Evolutionary conservation across 2,888 invertebrate genomes (phyloP).

Genomic region (Augochlorella aurata): DNA sequence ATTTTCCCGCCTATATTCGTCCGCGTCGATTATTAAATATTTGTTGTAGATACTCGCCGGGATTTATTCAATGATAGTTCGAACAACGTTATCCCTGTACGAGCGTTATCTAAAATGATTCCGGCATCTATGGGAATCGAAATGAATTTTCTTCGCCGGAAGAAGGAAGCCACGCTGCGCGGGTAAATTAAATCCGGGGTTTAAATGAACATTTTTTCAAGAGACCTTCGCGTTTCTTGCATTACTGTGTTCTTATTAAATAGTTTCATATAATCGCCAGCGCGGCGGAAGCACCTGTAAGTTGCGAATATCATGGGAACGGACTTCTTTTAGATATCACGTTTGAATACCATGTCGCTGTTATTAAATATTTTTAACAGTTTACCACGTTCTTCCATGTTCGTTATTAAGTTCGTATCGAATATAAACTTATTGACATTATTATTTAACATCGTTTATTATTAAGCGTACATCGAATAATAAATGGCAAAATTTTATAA

Average conservation of each 20-base stretch:
- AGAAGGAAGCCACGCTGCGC: not conserved
- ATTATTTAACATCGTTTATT: too few relatives aligned
- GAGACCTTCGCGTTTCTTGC: not conserved
- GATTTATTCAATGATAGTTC: not conserved
- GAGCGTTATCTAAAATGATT: not conserved
- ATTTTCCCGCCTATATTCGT: not conserved
- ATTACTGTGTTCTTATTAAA: not conserved
- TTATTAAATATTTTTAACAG: too few relatives aligned
- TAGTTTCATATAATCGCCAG: not conserved
- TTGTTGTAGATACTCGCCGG: constrained; percentile 7
- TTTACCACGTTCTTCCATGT: too few relatives aligned
- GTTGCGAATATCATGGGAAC: too few relatives aligned
- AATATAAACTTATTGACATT: too few relatives aligned
- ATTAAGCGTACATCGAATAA: too few relatives aligned
- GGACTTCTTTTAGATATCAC: too few relatives aligned
- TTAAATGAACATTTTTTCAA: not conserved
- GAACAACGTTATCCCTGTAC: not conserved
- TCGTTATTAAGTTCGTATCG: too few relatives aligned
- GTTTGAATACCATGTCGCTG: too few relatives aligned
- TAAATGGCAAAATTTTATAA: too few relatives aligned
- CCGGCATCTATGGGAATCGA: not conserved
- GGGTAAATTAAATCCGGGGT: not conserved
- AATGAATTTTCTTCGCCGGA: not conserved
- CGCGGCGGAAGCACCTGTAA: too few relatives aligned
- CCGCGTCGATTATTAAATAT: constrained; percentile 8